Percentiles rank a stretch among this genome's conserved stretches.
Conservation (phyloP, 2,113 vertebrate species). For the Pao palembangensis region DNA sequence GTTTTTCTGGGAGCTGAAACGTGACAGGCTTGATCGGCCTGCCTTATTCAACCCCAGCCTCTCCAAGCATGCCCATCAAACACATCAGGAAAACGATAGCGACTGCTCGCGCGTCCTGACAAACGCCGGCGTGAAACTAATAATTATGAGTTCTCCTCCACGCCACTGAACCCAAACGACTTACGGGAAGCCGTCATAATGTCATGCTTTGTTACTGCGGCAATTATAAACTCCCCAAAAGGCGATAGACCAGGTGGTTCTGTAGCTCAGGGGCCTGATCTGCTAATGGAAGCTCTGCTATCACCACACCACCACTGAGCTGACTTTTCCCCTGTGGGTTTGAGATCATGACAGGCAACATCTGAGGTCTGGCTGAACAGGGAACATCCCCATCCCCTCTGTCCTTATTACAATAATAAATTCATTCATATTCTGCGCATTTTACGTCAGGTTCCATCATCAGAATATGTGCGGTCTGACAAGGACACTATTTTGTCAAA, state of each 20-base stretch:
- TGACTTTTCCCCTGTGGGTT: slow-evolving; percentile 58
- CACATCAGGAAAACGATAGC: slow-evolving; percentile 25
- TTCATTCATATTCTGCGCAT: too few relatives aligned
- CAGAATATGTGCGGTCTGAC: too few relatives aligned
- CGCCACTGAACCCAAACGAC: slow-evolving; percentile 27
- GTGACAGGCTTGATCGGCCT: slow-evolving; percentile 36
- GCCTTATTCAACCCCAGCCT: slow-evolving; percentile 12
- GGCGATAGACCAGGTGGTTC: slow-evolving; percentile 59
- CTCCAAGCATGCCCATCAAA: slow-evolving; percentile 19
- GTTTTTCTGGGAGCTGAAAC: slow-evolving; percentile 34
- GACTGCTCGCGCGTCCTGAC: slow-evolving; percentile 28
- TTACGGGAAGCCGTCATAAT: slow-evolving; percentile 24
- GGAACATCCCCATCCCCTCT: too few relatives aligned
- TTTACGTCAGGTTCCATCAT: too few relatives aligned
- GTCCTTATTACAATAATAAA: too few relatives aligned
- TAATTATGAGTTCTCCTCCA: slow-evolving; percentile 39
- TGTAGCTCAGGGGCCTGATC: slow-evolving; percentile 31
- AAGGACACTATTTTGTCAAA: too few relatives aligned
- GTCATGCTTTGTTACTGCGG: slow-evolving; percentile 42
- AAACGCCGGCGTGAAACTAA: slow-evolving; percentile 9
- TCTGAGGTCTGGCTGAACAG: slow-evolving; percentile 46
- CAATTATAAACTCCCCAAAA: slow-evolving; percentile 47
- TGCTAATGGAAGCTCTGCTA: slow-evolving; percentile 30
- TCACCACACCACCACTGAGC: slow-evolving; percentile 25
- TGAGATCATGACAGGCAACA: slow-evolving; percentile 50